Percentiles rank a stretch among this genome's conserved stretches.
Evolutionary conservation across 2,888 invertebrate species (phyloP).

Genomic region (Artemia sinica): DNA sequence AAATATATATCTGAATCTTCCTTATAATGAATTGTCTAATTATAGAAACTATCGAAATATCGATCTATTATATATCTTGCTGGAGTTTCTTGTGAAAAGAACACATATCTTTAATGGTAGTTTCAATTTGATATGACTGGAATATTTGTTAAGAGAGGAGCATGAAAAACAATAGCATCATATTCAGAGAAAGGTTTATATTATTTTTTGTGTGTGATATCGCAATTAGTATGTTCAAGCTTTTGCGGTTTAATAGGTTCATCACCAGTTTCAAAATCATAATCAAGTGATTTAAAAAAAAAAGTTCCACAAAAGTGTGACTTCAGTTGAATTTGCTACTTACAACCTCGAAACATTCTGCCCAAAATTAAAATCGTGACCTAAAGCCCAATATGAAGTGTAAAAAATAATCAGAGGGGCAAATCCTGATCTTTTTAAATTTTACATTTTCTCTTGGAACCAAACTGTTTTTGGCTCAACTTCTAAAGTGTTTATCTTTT

Average conservation of each 20-base stretch:
- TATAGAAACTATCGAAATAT: slow-evolving; percentile 7
- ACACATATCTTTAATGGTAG: slow-evolving; percentile 19
- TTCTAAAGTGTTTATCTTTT: too few species aligned
- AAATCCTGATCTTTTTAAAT: too few species aligned
- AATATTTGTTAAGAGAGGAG: slow-evolving; percentile 15
- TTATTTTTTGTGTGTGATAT: slow-evolving; percentile 18
- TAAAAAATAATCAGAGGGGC: too few species aligned
- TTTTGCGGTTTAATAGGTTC: slow-evolving; percentile 14
- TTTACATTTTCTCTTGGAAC: too few species aligned
- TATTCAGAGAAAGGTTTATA: neutral
- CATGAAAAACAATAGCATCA: slow-evolving; percentile 19
- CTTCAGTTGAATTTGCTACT: neutral
- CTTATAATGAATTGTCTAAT: slow-evolving; percentile 21
- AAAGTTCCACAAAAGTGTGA: slow-evolving; percentile 18
- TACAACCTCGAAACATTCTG: too few species aligned
- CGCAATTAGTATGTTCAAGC: slow-evolving; percentile 17
- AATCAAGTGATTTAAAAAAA: neutral
- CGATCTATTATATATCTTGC: neutral
- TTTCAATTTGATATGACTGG: neutral
- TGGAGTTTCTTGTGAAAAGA: slow-evolving; percentile 20
- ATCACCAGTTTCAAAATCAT: slow-evolving; percentile 16
- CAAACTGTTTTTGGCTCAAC: too few species aligned
- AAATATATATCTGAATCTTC: slow-evolving; percentile 18
- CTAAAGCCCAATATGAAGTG: too few species aligned
- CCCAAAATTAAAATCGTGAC: neutral